Base-by-base conservation (phyloP, 2,888 invertebrate species). In the Saturnia pavonia region DNA sequence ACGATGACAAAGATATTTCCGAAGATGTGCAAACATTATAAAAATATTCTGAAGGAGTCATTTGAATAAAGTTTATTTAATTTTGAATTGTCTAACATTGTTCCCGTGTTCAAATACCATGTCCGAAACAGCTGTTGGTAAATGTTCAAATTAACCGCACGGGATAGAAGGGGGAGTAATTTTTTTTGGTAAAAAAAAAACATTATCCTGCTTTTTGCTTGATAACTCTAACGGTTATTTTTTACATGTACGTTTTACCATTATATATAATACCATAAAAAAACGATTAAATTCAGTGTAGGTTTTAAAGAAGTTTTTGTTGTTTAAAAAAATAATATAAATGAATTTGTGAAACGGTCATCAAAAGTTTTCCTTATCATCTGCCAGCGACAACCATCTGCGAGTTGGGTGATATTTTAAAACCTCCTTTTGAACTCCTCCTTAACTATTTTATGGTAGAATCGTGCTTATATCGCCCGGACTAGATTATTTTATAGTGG, bases 131-230 rank as follows among this genome's bases (percentile, higher is more conserved):
- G 65, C 65, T 65, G 65, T 65, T 40, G 65, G 22, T 40, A 3
- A 27, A 25, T 60, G 57, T 60, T 60, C 12, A 60, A 40, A 65
- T n/a, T 40, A 65, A 65, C 34, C 65, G 22, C 65, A 40, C 65
- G 7, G 19, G 9, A 40, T n/a, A 40, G n/a, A 40, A 40, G 65
- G 65, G 65, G 40, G 65, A 11, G n/a, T 40, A 9, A 11, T 65
- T 40, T 65, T 65, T 40, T 65, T 65, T 34, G 19, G 16, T 40
- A 9, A 19, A 19, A 19, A 63, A 63, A 60, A 63, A 63, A 54
- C 54, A 54, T 12, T 60, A 60, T 40, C 2, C 4, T n/a, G n/a
- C 40, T 65, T 60, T 65, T 65, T 65, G 22, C n/a, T 65, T 40
- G 34, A 65, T 19, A 40, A 40, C n/a, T 40, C 9, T 19, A 65